phyloP scores from a whole-genome alignment of 2,797 vertebrate species.

The Parauchenoglanis ngamensis region DNA sequence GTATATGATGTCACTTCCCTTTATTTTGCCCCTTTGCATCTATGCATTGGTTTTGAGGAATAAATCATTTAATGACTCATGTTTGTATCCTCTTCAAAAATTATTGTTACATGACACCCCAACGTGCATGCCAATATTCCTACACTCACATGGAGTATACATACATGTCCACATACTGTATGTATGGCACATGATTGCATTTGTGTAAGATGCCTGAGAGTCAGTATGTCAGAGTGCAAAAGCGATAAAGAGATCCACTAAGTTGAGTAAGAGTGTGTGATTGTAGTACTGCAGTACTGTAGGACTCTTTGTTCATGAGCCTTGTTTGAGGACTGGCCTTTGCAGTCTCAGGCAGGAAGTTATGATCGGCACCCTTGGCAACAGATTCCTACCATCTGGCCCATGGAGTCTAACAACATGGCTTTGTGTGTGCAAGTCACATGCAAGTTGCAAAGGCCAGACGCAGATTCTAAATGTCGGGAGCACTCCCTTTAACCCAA shows the following conservation, averaged over 20 bases:
- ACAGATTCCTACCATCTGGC: constrained; percentile 72
- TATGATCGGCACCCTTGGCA: constrained; percentile 71
- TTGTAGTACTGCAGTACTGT: constrained; percentile 54
- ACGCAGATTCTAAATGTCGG: constrained; percentile 57
- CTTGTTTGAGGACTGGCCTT: constrained; percentile 68
- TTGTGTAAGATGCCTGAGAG: constrained; percentile 45
- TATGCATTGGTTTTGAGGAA: not conserved
- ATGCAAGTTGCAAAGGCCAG: constrained; percentile 57
- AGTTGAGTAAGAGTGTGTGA: constrained; percentile 2
- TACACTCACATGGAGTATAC: constrained; percentile 15
- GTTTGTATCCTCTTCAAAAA: not conserved
- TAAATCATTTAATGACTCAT: not conserved
- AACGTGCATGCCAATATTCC: constrained; percentile 36
- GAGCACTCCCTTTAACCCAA: constrained; percentile 54
- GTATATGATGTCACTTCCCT: not conserved
- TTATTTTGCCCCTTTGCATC: not conserved
- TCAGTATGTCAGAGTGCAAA: constrained; percentile 27
- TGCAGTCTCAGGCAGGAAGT: constrained; percentile 71
- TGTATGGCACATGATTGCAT: not conserved
- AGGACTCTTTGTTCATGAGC: constrained; percentile 70
- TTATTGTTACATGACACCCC: not conserved
- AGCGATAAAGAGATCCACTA: constrained; percentile 54
- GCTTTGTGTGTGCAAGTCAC: constrained; percentile 70
- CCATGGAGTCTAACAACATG: constrained; percentile 73
- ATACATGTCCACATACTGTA: not conserved